Base-by-base conservation (phyloP, 1,140 invertebrate species). In the Drosophila sp. region DNA sequence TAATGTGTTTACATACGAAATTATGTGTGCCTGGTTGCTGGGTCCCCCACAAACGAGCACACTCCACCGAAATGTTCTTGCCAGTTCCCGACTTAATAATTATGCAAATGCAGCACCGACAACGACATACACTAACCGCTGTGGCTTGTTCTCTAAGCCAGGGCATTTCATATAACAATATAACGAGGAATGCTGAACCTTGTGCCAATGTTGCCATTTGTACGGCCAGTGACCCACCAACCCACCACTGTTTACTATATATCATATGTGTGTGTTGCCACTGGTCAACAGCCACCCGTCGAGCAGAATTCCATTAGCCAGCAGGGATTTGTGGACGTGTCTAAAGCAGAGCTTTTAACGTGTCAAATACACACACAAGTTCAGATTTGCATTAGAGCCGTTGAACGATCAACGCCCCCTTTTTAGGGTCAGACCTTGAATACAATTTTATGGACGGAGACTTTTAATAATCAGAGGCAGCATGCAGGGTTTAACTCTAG, bases 341-440 rank as follows among this genome's bases (percentile, higher is more conserved):
- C 50, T 46, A 56, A 65, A 40, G 62, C 51, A 53, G 36, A 25
- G 63, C 32, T 46, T 8, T 57, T 32, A 57, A 67, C 34, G 45
- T 67, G 16, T 66, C 32, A 66, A 57, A 29, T 11, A 45, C 21
- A 18, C 32, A 56, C 16, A 16, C 21, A 9, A 50, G 18, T 38
- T 38, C 11, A 67, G 41, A 58, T 67, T 66, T 66, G 29, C 63
- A 50, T 50, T 67, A 59, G 46, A 16, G 41, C 32, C 21, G 25
- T 51, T 51, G 46, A 7, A 25, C 63, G 63, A 66, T 66, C 64
- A 61, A 67, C 45, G 45, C 45, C 34, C 32, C 25, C 14, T 5
- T 11, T 61, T 48, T 48, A 29, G 7, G 32, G 14, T 32, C 53
- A 48, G 13, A 50, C 64, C 64, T 69, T 61, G 65, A 41, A 70